Percentiles rank a stretch among this genome's conserved stretches.
Evolutionary conservation across 2,888 invertebrate species (phyloP).

Genomic region (Drosophila nr. perissopoda): DNA sequence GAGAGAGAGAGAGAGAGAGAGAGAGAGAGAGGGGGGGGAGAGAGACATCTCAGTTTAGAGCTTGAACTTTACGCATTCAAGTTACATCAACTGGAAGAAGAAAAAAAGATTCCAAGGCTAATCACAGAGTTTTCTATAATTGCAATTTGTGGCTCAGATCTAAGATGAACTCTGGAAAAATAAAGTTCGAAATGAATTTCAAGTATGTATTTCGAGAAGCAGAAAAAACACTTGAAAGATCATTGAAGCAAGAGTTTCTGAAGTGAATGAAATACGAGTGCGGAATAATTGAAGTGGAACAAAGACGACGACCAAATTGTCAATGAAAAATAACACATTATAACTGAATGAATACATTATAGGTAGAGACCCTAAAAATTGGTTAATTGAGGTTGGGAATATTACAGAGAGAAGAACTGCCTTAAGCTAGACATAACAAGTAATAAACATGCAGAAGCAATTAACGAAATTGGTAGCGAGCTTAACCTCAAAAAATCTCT

Average conservation of each 20-base stretch:
- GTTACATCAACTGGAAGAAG: constrained; percentile 31
- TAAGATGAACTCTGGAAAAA: constrained; percentile 2
- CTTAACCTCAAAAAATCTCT: background rate
- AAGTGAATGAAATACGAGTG: constrained; percentile 34
- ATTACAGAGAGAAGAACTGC: background rate
- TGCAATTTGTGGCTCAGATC: constrained; percentile 10
- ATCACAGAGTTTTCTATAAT: constrained; percentile 19
- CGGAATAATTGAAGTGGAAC: constrained; percentile 48
- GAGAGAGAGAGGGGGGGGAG: background rate
- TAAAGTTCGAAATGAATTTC: background rate
- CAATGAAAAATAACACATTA: constrained; percentile 21
- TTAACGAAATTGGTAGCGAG: background rate
- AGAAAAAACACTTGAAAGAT: constrained; percentile 30
- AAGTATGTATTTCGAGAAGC: background rate
- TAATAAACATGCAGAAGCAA: background rate
- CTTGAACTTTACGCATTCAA: constrained; percentile 13
- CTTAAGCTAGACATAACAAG: background rate
- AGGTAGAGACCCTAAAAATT: background rate
- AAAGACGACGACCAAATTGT: constrained; percentile 40
- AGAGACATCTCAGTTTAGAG: background rate
- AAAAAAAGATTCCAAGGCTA: constrained; percentile 7
- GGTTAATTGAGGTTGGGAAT: constrained; percentile 27
- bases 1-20: background rate
- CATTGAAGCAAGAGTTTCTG: constrained; percentile 41
- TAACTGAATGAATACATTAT: background rate